Evolutionary conservation across 2,888 invertebrate genomes (phyloP), one percentile per base, ranked within the genome.

Genomic region (Azorinus chamasolen): DNA sequence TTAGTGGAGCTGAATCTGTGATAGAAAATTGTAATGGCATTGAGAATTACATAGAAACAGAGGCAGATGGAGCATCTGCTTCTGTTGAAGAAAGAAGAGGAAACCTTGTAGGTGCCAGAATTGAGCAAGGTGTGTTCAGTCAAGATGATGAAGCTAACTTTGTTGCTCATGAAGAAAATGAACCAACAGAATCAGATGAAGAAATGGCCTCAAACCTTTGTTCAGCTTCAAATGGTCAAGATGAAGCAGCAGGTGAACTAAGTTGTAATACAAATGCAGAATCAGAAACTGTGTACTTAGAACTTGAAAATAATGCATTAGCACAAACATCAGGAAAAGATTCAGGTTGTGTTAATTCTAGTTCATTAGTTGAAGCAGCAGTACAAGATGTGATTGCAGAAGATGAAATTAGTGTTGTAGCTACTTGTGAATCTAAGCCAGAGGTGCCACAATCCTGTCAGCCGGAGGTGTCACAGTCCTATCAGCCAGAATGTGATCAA

Each of bases 401-500:
- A 20, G 73, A 70, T 68, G 75, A 78, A 41, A 51, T 78, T 12
- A 53, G 65, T 61, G 72, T 41, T 24, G 50, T 78, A 14, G 58
- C 39, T 43, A 10, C 58, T 41, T 37, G 43, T 18, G 41, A 63
- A 8, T 54, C 58, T 22, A 69, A 65, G 45, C 53, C 64, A 39
- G 64, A 65, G 18, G 57, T 62, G 20, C 51, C 61, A 22, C 83
- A 86, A 22, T 83, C 78, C n/a, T 83, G 66, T 73, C 85, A 87
- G 57, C 53, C 64, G 37, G 64, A 65, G 18, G 57, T 62, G 20
- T 51, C 61, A 22, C 83, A 86, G 24, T 83, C 78, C n/a, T 83
- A 69, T 73, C 85, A 87, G 57, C 87, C 87, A 10, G 87, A 87
- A 65, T 87, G 87, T 83, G 87, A 87, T 76, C 87, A 87, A 45